A percentile compares a stretch with the other conserved stretches of the same genome.
These are phyloP conservation scores for Masnerella sp. DNA, from an alignment of 2,888 invertebrate species.

Conservation along the genomic window DNA sequence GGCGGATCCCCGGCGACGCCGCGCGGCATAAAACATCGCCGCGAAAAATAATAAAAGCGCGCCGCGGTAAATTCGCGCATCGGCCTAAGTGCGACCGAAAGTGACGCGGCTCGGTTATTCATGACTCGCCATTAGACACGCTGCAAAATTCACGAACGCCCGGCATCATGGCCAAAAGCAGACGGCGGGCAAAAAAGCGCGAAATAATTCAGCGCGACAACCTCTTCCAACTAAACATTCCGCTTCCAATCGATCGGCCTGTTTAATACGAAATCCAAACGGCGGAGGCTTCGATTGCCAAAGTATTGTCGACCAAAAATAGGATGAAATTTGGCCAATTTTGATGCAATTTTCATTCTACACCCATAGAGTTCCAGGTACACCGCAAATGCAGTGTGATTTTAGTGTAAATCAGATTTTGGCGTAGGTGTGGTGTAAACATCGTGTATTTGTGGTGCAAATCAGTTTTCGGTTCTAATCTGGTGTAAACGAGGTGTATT, in stretches of 20 bases:
- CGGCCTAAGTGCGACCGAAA: conserved; percentile 42
- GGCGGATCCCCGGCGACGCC: neutral
- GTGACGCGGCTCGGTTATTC: conserved; percentile 47
- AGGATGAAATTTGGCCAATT: too few species aligned
- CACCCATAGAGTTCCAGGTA: too few species aligned
- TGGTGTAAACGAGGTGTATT: too few species aligned
- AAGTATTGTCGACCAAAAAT: conserved; percentile 35
- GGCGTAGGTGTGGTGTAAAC: too few species aligned
- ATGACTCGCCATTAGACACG: conserved; percentile 47
- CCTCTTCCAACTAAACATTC: conserved; percentile 45
- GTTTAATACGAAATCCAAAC: conserved; percentile 39
- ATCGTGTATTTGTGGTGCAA: too few species aligned
- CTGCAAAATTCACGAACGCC: conserved; percentile 42
- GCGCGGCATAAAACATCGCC: neutral
- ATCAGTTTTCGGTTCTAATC: too few species aligned
- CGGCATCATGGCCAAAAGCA: conserved; percentile 26
- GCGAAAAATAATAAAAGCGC: conserved; percentile 12
- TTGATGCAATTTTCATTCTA: too few species aligned
- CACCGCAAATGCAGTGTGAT: too few species aligned
- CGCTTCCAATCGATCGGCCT: conserved; percentile 46
- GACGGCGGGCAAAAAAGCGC: conserved; percentile 24
- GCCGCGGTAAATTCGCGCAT: conserved; percentile 14
- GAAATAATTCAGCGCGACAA: conserved; percentile 46
- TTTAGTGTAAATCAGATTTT: too few species aligned
- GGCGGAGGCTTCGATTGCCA: conserved; percentile 32